phyloP scores from a whole-genome alignment of 2,797 vertebrate genomes.

The Todus mexicanus region DNA sequence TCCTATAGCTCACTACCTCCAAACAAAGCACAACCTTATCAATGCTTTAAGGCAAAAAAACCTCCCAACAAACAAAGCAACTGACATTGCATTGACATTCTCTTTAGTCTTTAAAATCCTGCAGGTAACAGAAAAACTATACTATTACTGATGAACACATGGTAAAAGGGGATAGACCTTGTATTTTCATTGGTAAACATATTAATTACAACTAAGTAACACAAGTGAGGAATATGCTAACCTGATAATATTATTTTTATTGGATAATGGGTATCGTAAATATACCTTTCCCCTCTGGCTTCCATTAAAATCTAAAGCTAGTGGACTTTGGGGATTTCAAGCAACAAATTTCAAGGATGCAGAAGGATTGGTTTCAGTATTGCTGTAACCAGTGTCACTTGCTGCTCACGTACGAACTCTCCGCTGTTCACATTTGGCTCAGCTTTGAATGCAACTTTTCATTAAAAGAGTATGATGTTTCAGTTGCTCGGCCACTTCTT shows the following conservation, averaged over 20 bases:
- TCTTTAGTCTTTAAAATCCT: not conserved
- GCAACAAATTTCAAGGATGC: not conserved
- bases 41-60: not conserved
- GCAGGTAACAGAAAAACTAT: not conserved
- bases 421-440: not conserved
- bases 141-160: not conserved
- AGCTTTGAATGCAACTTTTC: not conserved
- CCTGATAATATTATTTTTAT: not conserved
- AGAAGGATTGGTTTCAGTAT: not conserved
- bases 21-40: not conserved
- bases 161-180: not conserved
- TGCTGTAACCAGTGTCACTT: not conserved
- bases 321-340: not conserved
- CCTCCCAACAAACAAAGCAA: not conserved
- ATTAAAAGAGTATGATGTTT: not conserved
- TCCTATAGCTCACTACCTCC: not conserved
- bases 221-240: not conserved
- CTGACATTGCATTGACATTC: not conserved
- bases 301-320: not conserved
- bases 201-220: not conserved
- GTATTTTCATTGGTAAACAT: not conserved
- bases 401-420: not conserved
- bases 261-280: not conserved
- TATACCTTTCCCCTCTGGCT: not conserved
- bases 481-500: not conserved